Percentiles rank a stretch among this genome's conserved stretches.
phyloP scores from a whole-genome alignment of 2,797 vertebrate genomes.

The Taeniopygia guttata region DNA sequence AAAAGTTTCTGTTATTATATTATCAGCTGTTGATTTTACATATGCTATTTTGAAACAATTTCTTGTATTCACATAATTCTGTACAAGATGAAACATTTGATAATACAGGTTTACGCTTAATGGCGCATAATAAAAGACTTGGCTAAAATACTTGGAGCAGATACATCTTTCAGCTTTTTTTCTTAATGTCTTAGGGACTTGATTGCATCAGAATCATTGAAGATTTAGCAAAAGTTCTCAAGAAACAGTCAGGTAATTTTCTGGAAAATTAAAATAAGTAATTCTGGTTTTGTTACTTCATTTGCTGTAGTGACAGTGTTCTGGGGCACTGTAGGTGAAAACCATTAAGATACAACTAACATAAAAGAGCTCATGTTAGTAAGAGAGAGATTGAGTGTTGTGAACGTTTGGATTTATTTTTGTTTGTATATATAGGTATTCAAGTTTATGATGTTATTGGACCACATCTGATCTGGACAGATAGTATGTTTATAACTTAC shows the following conservation, averaged over 20 bases:
- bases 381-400: not conserved
- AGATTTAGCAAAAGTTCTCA: conserved; percentile 86
- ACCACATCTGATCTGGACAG: not conserved
- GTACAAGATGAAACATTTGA: not conserved
- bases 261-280: not conserved
- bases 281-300: not conserved
- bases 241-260: conserved; percentile 86
- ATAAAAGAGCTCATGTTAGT: not conserved
- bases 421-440: not conserved
- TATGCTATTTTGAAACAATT: not conserved
- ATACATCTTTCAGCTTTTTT: not conserved
- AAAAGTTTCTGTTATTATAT: not conserved
- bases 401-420: not conserved
- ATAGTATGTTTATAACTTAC: not conserved
- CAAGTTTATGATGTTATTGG: not conserved
- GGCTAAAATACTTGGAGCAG: not conserved
- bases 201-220: conserved; percentile 90
- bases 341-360: not conserved
- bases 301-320: not conserved
- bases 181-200: conserved; percentile 75
- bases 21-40: not conserved
- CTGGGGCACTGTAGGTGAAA: not conserved
- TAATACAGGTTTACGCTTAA: not conserved
- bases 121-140: not conserved
- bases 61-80: not conserved